A percentile compares a stretch with the other conserved stretches of the same genome.
Conservation (phyloP, 2,797 vertebrate species). For the Coreius guichenoti region DNA sequence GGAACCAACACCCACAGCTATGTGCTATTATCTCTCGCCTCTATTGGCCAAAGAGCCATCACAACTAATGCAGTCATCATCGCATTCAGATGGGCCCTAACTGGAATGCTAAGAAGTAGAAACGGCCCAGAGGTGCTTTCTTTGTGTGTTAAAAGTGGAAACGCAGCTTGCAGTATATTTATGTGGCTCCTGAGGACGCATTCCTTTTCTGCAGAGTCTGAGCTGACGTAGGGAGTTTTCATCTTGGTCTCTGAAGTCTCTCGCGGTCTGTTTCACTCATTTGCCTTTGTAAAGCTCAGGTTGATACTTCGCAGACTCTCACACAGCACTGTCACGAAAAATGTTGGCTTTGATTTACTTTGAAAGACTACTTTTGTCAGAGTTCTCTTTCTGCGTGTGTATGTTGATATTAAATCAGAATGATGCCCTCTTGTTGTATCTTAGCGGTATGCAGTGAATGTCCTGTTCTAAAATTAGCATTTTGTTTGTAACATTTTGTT, state of each 20-base stretch:
- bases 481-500: not conserved
- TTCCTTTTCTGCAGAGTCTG: constrained; percentile 50
- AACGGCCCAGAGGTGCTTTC: not conserved
- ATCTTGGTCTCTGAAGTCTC: constrained; percentile 13
- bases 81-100: constrained; percentile 2
- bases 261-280: constrained; percentile 54
- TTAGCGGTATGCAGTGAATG: not conserved
- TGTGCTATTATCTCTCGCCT: constrained; percentile 26
- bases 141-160: constrained; percentile 36
- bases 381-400: not conserved
- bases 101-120: constrained; percentile 32
- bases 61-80: constrained; percentile 34
- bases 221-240: constrained; percentile 48
- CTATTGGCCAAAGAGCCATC: constrained; percentile 22
- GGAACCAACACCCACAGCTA: constrained; percentile 44
- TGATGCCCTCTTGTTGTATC: constrained; percentile 19
- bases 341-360: constrained; percentile 29
- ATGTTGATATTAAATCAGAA: constrained; percentile 15
- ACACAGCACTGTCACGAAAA: constrained; percentile 40
- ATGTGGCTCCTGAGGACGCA: constrained; percentile 53
- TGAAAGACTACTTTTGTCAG: not conserved
- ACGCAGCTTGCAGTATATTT: constrained; percentile 47
- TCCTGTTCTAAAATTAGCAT: constrained; percentile 22
- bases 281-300: constrained; percentile 44
- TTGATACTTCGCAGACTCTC: constrained; percentile 35